Base-by-base conservation (phyloP, 2,888 invertebrate genomes). In the Eremobia ochroleuca region DNA sequence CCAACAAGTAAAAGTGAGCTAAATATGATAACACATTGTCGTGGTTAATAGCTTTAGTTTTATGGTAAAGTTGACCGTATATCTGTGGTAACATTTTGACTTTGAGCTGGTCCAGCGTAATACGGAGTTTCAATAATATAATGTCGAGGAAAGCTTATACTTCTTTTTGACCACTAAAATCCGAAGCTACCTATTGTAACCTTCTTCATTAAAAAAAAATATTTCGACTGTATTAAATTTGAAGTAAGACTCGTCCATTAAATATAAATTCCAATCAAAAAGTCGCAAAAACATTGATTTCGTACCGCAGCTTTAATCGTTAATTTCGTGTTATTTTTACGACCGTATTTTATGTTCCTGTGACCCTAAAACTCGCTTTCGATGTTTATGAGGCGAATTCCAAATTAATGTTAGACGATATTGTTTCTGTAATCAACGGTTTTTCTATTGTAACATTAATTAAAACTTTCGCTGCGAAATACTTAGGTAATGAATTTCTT, bases 311-410 rank as follows among this genome's bases (percentile, higher is more conserved):
- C 77, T 76, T 79, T 64, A 79, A 87, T 88, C 91, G 92, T 93
- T 92, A 93, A 92, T 92, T 92, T 88, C 89, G 90, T 92, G 90
- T 89, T 90, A 86, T 83, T 91, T 93, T 94, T 93, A 93, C 91
- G 91, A 89, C 75, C 87, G 76, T 85, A 87, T 91, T 94, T 94
- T 93, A 93, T 91, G 92, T 91, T 88, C 79, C 83, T 88, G 90
- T 87, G 88, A 87, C 89, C 88, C 90, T 90, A 91, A 92, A 91
- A 90, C 88, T 89, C 86, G 84, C 89, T 89, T 92, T 90, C 91
- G 90, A 89, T 90, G 90, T 92, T 93, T 93, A 92, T 89, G 90
- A 89, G 88, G 86, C 88, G 85, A 88, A 87, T 78, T 78, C 85
- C 75, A 89, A 92, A 92, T 92, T 92, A 89, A 92, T 91, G 91